Evolutionary conservation across 2,888 invertebrate species (phyloP).

Genomic region (Petrolisthes cinctipes): DNA sequence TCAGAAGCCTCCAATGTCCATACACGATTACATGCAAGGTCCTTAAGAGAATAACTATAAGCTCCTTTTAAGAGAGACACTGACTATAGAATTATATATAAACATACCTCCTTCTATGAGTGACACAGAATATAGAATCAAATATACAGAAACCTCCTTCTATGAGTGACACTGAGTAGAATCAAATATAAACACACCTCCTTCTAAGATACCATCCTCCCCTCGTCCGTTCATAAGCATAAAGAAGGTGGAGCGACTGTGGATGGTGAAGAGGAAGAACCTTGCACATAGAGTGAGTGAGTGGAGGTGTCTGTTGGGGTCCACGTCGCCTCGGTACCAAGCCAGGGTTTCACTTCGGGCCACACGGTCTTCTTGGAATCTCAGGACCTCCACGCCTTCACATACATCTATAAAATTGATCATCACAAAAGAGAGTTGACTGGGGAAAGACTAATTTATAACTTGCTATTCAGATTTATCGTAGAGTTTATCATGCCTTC

Average conservation of each 20-base stretch:
- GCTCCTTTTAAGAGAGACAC: too few species aligned
- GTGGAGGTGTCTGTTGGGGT: conserved; percentile 17
- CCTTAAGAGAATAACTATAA: background rate
- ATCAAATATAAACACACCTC: background rate
- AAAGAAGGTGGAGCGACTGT: conserved; percentile 52
- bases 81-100: too few species aligned
- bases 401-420: too few species aligned
- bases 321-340: conserved; percentile 37
- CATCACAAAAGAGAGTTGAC: too few species aligned
- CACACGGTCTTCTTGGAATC: conserved; percentile 53
- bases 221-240: background rate
- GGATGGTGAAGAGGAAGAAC: conserved; percentile 53
- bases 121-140: too few species aligned
- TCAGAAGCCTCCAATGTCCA: too few species aligned
- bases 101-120: too few species aligned
- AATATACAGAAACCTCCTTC: background rate
- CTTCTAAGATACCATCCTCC: background rate
- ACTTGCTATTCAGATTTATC: too few species aligned
- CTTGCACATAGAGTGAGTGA: conserved; percentile 52
- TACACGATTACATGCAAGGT: too few species aligned
- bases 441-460: too few species aligned
- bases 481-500: too few species aligned
- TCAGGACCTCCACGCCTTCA: conserved; percentile 42
- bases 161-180: background rate
- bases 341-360: conserved; percentile 28